phyloP scores from a whole-genome alignment of 2,797 vertebrate species.

The Zonotrichia albicollis region DNA sequence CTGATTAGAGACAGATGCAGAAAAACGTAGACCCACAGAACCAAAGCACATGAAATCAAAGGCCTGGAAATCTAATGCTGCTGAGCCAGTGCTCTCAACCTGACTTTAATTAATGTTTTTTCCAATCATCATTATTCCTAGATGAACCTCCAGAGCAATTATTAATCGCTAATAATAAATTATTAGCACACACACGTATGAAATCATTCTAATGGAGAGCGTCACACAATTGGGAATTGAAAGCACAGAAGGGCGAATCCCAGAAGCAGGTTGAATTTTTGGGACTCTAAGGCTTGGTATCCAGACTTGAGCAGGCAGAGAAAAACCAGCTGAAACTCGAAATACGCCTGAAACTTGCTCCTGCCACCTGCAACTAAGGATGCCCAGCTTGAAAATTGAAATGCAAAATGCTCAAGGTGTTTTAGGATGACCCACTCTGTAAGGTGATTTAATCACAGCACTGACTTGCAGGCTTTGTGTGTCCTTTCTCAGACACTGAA shows the following conservation, averaged over 20 bases:
- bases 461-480: background rate
- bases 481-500: background rate
- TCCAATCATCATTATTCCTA: slow-evolving; percentile 41
- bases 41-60: slow-evolving; percentile 25
- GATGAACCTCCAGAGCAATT: slow-evolving; percentile 24
- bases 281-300: background rate
- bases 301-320: background rate
- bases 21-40: background rate
- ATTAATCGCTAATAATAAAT: slow-evolving; percentile 38
- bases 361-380: background rate
- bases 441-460: background rate
- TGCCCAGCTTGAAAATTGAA: background rate
- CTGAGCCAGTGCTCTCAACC: background rate
- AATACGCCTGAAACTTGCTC: background rate
- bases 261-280: background rate
- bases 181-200: background rate
- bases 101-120: slow-evolving; percentile 40
- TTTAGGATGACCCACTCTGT: background rate
- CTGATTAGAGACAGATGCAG: background rate
- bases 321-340: background rate
- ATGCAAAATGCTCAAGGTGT: background rate
- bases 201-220: background rate
- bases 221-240: accelerated
- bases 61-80: slow-evolving; percentile 12
- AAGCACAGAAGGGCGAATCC: background rate